phyloP scores from a whole-genome alignment of 2,113 vertebrate species.

The Gasterosteus aculeatus region DNA sequence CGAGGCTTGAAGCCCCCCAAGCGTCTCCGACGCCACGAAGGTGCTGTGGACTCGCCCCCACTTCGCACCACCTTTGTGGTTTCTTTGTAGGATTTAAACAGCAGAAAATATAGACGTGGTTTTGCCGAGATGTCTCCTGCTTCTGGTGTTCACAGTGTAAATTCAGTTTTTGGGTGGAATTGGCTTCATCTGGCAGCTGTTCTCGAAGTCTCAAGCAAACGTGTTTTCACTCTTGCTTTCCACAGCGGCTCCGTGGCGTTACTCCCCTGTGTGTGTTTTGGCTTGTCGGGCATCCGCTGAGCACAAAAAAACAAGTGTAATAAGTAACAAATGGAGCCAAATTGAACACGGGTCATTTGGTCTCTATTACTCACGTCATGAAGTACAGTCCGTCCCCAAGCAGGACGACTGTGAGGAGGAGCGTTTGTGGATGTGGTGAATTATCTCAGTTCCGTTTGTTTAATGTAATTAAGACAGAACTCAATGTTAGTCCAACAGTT shows the following conservation, averaged over 20 bases:
- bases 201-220: slow-evolving; percentile 30
- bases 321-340: slow-evolving; percentile 51
- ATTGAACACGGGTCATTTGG: slow-evolving; percentile 36
- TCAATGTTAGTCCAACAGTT: slow-evolving; percentile 33
- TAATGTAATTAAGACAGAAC: slow-evolving; percentile 42
- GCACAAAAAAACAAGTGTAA: slow-evolving; percentile 26
- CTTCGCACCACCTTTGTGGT: background rate
- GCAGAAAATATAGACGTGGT: background rate
- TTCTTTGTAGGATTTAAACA: background rate
- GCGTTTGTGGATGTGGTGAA: slow-evolving; percentile 34
- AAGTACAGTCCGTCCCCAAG: slow-evolving; percentile 6
- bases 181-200: slow-evolving; percentile 42
- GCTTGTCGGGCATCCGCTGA: slow-evolving; percentile 35
- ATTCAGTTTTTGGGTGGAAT: slow-evolving; percentile 44
- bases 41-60: background rate
- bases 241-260: slow-evolving; percentile 54
- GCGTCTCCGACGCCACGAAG: background rate
- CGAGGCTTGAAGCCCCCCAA: slow-evolving; percentile 5
- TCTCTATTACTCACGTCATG: slow-evolving; percentile 4
- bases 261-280: slow-evolving; percentile 61
- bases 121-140: background rate
- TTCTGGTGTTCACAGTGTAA: background rate
- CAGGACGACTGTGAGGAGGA: slow-evolving; percentile 9
- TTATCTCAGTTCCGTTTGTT: slow-evolving; percentile 42
- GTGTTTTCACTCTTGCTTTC: slow-evolving; percentile 52